Evolutionary conservation across 1,140 invertebrate genomes (phyloP), one percentile per base, ranked within the genome.

Genomic region (Teleopsis dalmanni): DNA sequence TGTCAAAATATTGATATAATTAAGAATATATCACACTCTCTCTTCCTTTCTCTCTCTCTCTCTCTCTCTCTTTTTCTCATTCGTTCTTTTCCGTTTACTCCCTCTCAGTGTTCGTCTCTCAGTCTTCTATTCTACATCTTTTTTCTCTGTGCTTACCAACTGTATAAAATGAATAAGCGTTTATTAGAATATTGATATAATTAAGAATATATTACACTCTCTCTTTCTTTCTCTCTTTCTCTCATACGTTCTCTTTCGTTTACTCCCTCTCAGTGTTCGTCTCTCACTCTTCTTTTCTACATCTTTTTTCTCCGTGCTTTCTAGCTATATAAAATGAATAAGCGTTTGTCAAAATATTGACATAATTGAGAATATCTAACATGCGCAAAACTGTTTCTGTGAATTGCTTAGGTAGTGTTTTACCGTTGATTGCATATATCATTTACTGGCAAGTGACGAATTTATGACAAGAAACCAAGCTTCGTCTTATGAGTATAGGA

Each of bases 131-230:
- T 40, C 27, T 23, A n/a, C 33, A 37, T 47, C 21, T 16, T 14
- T 23, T 40, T 41, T 8, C 34, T 36, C 34, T 10, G n/a, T 18
- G 2, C 19, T n/a, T 35, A 16, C 33, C 53, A 50, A 47, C 45
- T n/a, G n/a, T 3, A 34, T n/a, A 34, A 34, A 34, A 16, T n/a
- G 33, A 16, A n/a, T 31, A 18, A 18, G 34, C 19, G 16, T 35
- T 35, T 35, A 3, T 29, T 29, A 29, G 7, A 13, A 13, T 29
- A 13, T 13, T 8, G 7, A 29, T 29, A 8, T 29, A 13, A 29
- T 29, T 29, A 8, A 8, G 27, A 29, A 29, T 13, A 7, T 29
- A 7, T 29, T 13, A 29, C 27, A 13, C 13, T 29, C 13, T 8
- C 27, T 8, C 7, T 13, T 29, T 14, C 14, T 14, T 37, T 37